Percentiles rank a stretch among this genome's conserved stretches.
These are phyloP conservation scores for Ptilorrhoa leucosticta DNA, from an alignment of 2,113 vertebrate species.

Conservation along the genomic window DNA sequence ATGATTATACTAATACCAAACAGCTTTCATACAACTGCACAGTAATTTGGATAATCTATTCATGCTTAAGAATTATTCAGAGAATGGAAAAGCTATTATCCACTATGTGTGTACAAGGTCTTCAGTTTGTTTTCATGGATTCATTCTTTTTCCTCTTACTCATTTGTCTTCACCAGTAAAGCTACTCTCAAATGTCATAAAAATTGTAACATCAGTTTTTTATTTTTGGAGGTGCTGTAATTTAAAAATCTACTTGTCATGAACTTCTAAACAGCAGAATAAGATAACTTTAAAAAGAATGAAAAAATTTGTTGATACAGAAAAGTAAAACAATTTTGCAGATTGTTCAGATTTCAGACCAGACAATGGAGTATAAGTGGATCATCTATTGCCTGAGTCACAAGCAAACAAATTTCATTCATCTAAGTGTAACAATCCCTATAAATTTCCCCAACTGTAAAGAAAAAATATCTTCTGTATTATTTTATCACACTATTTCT, in stretches of 20 bases:
- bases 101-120: neutral
- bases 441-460: neutral
- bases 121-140: neutral
- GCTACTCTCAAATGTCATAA: neutral
- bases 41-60: neutral
- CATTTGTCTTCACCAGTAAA: neutral
- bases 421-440: neutral
- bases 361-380: neutral
- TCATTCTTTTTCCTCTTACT: neutral
- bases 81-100: neutral
- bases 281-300: neutral
- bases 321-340: neutral
- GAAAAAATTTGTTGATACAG: neutral
- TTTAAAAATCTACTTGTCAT: neutral
- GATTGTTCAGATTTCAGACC: neutral
- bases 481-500: neutral
- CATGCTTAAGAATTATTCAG: neutral
- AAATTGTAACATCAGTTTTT: neutral
- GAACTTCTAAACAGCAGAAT: neutral
- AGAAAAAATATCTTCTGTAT: neutral
- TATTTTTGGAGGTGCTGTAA: neutral
- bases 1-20: neutral
- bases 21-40: neutral
- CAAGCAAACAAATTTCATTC: neutral
- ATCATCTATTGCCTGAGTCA: neutral